A percentile compares a stretch with the other conserved stretches of the same genome.
phyloP scores from a whole-genome alignment of 2,888 invertebrate genomes.

The Lasioglossum leucozonium region DNA sequence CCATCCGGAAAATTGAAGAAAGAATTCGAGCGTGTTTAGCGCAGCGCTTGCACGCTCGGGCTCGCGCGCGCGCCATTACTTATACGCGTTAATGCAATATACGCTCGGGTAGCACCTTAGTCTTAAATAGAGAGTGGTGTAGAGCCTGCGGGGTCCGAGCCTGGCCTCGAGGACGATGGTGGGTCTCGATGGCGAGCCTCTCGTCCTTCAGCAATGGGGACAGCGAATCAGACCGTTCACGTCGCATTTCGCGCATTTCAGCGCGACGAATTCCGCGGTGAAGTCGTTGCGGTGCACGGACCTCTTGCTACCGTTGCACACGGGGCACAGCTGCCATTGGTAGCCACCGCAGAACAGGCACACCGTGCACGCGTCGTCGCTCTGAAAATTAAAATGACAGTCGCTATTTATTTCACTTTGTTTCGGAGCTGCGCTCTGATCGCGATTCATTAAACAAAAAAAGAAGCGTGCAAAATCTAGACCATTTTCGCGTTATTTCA shows the following conservation, averaged over 20 bases:
- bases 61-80: slow-evolving; percentile 20
- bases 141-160: slow-evolving; percentile 45
- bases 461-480: neutral
- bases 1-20: neutral
- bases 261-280: slow-evolving; percentile 96
- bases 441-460: neutral
- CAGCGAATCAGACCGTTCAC: slow-evolving; percentile 97
- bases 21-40: neutral
- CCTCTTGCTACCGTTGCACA: slow-evolving; percentile 98
- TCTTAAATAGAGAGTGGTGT: slow-evolving; percentile 64
- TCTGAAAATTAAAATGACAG: slow-evolving; percentile 54
- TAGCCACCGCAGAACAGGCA: slow-evolving; percentile 97
- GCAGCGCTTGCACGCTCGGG: slow-evolving; percentile 19
- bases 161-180: slow-evolving; percentile 12
- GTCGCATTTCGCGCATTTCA: slow-evolving; percentile 98
- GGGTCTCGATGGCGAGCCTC: slow-evolving; percentile 24
- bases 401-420: neutral
- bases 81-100: slow-evolving; percentile 62
- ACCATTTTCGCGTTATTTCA: neutral
- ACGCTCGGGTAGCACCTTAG: slow-evolving; percentile 74
- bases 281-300: slow-evolving; percentile 97
- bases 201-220: slow-evolving; percentile 89
- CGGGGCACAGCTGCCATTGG: slow-evolving; percentile 94
- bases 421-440: neutral
- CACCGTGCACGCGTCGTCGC: slow-evolving; percentile 68